A percentile compares a stretch with the other conserved stretches of the same genome.
Evolutionary conservation across 2,113 vertebrate genomes (phyloP).

Genomic region (Anhinga rufa): DNA sequence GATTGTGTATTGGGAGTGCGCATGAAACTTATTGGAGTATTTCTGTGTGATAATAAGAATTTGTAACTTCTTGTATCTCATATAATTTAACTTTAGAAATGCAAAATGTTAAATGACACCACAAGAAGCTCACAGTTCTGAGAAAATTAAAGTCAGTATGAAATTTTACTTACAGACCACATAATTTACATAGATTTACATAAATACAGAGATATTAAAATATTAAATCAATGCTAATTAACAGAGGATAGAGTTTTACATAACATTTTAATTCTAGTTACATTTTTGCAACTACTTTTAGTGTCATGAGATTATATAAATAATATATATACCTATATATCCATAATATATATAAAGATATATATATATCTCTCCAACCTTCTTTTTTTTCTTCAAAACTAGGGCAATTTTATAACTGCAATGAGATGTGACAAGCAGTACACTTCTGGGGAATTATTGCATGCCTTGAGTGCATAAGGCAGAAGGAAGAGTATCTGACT

Average conservation of each 20-base stretch:
- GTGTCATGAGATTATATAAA: conserved; percentile 34
- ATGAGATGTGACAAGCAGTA: conserved; percentile 63
- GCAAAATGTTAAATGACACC: conserved; percentile 39
- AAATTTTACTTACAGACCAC: conserved; percentile 62
- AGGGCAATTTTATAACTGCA: conserved; percentile 67
- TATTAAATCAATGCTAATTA: conserved; percentile 62
- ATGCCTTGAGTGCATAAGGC: conserved; percentile 74
- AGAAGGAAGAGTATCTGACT: conserved; percentile 67
- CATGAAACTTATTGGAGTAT: conserved; percentile 49
- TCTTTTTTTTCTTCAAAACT: conserved; percentile 31
- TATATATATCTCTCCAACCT: background rate
- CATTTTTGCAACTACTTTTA: conserved; percentile 42
- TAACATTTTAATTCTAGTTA: conserved; percentile 26
- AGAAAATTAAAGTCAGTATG: conserved; percentile 53
- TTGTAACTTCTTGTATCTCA: conserved; percentile 15
- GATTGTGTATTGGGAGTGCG: conserved; percentile 8
- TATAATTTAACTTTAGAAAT: conserved; percentile 41
- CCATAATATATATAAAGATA: conserved; percentile 31
- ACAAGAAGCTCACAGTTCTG: conserved; percentile 57
- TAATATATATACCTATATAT: conserved; percentile 43
- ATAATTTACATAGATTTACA: conserved; percentile 61
- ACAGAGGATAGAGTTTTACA: conserved; percentile 51
- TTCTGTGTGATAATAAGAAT: conserved; percentile 27
- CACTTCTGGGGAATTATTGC: conserved; percentile 70
- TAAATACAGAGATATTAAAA: conserved; percentile 63